Percentiles rank a stretch among this genome's conserved stretches.
Conservation (phyloP, 2,113 vertebrate species). For the Mixornis gularis region DNA sequence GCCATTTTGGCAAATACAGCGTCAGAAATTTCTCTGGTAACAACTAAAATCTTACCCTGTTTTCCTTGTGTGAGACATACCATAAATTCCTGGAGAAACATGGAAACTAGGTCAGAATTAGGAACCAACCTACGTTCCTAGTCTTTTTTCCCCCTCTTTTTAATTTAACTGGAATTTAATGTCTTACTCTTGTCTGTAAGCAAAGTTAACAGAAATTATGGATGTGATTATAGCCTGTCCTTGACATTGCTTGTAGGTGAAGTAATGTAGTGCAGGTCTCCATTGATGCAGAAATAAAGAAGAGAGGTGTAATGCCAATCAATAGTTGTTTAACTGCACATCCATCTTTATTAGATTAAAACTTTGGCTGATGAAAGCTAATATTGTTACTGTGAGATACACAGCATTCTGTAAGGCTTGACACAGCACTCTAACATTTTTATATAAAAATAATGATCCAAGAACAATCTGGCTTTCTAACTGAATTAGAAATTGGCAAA, state of each 20-base stretch:
- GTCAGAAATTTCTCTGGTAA: neutral
- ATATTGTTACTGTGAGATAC: neutral
- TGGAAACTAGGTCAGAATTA: neutral
- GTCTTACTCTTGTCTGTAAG: neutral
- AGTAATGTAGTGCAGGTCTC: neutral
- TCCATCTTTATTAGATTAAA: conserved; percentile 11
- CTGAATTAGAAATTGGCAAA: neutral
- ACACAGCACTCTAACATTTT: neutral
- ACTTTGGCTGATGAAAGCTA: neutral
- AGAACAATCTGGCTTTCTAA: neutral
- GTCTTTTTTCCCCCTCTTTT: neutral
- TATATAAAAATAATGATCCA: neutral
- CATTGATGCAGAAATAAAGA: neutral
- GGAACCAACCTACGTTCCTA: neutral
- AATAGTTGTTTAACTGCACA: neutral
- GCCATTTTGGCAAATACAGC: neutral
- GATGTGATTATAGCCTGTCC: neutral
- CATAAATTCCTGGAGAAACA: neutral
- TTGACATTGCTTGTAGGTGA: neutral
- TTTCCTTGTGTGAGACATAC: neutral
- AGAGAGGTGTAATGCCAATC: neutral
- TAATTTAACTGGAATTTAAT: neutral
- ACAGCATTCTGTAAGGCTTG: neutral
- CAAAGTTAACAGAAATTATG: neutral
- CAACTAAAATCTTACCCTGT: neutral